Percentiles rank a stretch among this genome's conserved stretches.
Conservation (phyloP, 2,888 invertebrate species). For the Dusona sp. region DNA sequence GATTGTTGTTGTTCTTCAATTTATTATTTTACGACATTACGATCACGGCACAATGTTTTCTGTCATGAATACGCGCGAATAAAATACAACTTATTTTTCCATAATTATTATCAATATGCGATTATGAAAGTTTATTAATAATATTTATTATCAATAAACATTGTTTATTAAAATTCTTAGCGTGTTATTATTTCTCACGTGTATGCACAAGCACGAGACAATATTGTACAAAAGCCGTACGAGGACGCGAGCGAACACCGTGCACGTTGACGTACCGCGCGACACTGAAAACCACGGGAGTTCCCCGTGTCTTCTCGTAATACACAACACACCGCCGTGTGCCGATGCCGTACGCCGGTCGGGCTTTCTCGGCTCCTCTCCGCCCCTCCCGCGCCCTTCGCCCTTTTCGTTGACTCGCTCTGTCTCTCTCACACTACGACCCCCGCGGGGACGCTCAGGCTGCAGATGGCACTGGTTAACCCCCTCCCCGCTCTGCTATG, state of each 20-base stretch:
- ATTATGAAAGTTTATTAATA: neutral
- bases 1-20: constrained; percentile 2
- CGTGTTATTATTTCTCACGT: neutral
- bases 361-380: constrained; percentile 9
- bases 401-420: neutral
- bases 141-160: neutral
- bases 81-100: neutral
- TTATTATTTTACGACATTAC: neutral
- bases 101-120: neutral
- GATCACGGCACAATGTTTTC: neutral
- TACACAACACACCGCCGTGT: constrained; percentile 39
- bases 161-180: neutral
- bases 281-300: constrained; percentile 75
- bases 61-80: neutral
- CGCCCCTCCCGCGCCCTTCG: neutral
- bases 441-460: constrained; percentile 51
- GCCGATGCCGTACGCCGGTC: constrained; percentile 22
- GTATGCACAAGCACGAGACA: neutral
- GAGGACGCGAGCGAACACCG: constrained; percentile 60
- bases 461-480: constrained; percentile 65
- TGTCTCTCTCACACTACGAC: neutral
- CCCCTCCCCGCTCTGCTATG: constrained; percentile 5
- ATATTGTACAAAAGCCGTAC: neutral
- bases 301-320: constrained; percentile 37
- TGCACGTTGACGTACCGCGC: constrained; percentile 77